phyloP scores from a whole-genome alignment of 2,888 invertebrate genomes.

The Stenchaetothrips biformis region DNA sequence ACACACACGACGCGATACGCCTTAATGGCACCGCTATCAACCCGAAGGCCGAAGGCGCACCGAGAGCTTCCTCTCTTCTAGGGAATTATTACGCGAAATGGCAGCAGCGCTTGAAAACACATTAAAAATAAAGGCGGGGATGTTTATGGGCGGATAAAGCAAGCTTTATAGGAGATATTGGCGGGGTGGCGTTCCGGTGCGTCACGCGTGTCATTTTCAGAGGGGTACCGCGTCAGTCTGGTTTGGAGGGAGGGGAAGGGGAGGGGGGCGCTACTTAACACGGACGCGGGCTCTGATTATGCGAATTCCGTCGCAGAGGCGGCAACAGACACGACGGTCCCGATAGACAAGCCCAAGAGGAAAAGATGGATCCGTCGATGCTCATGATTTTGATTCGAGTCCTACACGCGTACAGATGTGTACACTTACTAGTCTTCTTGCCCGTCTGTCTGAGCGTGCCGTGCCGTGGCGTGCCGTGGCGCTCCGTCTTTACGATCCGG shows the following conservation, averaged over 20 bases:
- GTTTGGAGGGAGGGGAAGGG: too few relatives aligned
- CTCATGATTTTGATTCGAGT: too few relatives aligned
- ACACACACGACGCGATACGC: too few relatives aligned
- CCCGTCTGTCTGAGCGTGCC: neutral
- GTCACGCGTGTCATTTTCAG: neutral
- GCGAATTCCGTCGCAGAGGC: too few relatives aligned
- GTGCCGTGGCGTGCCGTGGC: neutral
- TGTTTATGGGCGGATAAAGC: neutral
- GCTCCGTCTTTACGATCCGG: neutral
- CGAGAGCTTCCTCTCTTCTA: neutral
- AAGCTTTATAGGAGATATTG: neutral
- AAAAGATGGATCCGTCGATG: too few relatives aligned
- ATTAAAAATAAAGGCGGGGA: constrained; percentile 16
- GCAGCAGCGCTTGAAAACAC: constrained; percentile 11
- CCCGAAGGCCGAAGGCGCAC: neutral
- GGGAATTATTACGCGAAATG: constrained; percentile 1
- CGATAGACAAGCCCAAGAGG: too few relatives aligned
- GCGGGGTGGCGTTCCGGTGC: neutral
- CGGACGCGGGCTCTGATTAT: too few relatives aligned
- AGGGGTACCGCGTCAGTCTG: too few relatives aligned
- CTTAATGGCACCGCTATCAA: neutral
- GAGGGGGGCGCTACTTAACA: too few relatives aligned
- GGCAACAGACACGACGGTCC: too few relatives aligned
- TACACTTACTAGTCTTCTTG: too few relatives aligned
- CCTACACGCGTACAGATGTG: too few relatives aligned